These are phyloP conservation scores for Ruditapes philippinarum DNA, from an alignment of 1,140 invertebrate genomes.

Conservation along the genomic window DNA sequence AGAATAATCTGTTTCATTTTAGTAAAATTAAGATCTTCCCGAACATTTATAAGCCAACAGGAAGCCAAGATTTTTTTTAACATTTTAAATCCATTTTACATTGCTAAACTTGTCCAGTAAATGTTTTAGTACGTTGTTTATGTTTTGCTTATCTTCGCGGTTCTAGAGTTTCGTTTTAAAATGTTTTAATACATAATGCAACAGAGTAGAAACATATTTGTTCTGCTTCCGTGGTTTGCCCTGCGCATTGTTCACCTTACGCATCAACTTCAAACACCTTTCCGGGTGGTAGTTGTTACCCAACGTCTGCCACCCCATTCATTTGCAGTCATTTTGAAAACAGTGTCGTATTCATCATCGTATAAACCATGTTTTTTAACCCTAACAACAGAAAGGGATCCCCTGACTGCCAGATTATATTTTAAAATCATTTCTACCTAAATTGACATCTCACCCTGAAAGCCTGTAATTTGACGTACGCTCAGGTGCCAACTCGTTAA, in stretches of 20 bases:
- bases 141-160: too few species aligned
- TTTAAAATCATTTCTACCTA: constrained; percentile 37
- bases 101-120: too few species aligned
- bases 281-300: background rate
- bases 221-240: too few species aligned
- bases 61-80: too few species aligned
- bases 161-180: too few species aligned
- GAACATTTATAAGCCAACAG: too few species aligned
- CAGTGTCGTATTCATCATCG: background rate
- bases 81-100: too few species aligned
- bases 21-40: too few species aligned
- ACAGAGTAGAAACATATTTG: too few species aligned
- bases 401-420: constrained; percentile 5
- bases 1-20: too few species aligned
- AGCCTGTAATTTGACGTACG: constrained; percentile 53
- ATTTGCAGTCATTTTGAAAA: background rate
- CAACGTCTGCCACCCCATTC: background rate
- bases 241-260: background rate
- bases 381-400: constrained; percentile 2
- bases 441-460: constrained; percentile 24
- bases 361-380: background rate
- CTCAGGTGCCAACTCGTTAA: constrained; percentile 5
- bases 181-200: too few species aligned
- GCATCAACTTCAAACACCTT: background rate
- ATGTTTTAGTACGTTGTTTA: too few species aligned